Evolutionary conservation across 2,888 invertebrate genomes (phyloP).

Genomic region (Reticulitermes lucifugus): DNA sequence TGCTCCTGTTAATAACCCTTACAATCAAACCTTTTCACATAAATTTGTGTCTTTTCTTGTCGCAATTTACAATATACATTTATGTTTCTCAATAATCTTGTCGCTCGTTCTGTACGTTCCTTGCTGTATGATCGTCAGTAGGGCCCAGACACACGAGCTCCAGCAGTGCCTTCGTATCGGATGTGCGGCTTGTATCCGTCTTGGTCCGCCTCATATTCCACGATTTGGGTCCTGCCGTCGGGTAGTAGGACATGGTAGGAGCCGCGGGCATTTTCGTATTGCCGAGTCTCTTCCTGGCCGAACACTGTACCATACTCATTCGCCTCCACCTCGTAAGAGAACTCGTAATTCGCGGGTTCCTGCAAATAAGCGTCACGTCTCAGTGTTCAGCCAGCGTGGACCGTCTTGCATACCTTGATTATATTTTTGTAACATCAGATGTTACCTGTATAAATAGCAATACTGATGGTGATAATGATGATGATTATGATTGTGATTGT

Average conservation of each 20-base stretch:
- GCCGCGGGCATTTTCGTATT: conserved; percentile 73
- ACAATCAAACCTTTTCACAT: too few relatives aligned
- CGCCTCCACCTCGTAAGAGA: conserved; percentile 74
- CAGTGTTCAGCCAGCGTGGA: not conserved
- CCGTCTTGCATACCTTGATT: too few relatives aligned
- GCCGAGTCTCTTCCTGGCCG: conserved; percentile 73
- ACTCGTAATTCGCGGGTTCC: conserved; percentile 74
- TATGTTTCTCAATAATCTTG: too few relatives aligned
- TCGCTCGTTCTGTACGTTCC: too few relatives aligned
- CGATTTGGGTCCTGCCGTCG: conserved; percentile 73
- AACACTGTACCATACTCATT: conserved; percentile 70
- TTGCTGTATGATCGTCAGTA: not conserved
- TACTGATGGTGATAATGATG: too few relatives aligned
- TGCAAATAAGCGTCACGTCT: conserved; percentile 55
- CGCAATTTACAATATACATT: too few relatives aligned
- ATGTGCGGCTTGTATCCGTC: conserved; percentile 74
- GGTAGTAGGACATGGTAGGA: conserved; percentile 74
- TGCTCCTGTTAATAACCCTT: too few relatives aligned
- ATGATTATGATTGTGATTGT: too few relatives aligned
- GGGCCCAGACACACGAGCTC: conserved; percentile 17
- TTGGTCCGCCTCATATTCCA: conserved; percentile 73
- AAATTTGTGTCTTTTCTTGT: too few relatives aligned
- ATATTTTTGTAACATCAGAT: too few relatives aligned
- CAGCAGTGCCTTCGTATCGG: conserved; percentile 60
- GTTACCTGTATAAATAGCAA: too few relatives aligned